phyloP scores from a whole-genome alignment of 2,113 vertebrate species.

The Poecile atricapillus region DNA sequence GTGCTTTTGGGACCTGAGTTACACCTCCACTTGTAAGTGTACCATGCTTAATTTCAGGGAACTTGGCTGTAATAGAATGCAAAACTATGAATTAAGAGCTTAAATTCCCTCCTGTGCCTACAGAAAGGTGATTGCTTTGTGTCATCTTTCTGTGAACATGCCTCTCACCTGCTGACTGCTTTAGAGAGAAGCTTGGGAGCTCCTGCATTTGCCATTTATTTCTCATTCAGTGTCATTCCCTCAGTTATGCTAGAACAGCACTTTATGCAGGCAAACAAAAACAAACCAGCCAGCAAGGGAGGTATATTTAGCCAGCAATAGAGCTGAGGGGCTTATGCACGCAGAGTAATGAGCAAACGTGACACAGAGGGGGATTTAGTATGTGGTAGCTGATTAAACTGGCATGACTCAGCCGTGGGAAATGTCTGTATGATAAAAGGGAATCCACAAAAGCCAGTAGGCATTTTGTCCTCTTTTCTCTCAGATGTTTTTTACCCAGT shows the following conservation, averaged over 20 bases:
- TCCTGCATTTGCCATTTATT: neutral
- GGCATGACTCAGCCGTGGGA: neutral
- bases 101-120: neutral
- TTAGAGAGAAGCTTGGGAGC: neutral
- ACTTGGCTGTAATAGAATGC: neutral
- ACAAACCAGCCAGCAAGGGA: neutral
- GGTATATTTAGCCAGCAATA: neutral
- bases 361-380: neutral
- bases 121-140: neutral
- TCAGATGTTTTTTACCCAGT: neutral
- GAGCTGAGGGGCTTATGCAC: neutral
- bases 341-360: neutral
- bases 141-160: fast-evolving
- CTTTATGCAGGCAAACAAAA: neutral
- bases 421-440: neutral
- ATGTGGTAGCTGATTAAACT: neutral
- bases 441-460: neutral
- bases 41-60: neutral
- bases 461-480: neutral
- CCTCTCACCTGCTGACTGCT: neutral
- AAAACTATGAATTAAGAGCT: neutral
- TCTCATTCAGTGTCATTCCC: neutral
- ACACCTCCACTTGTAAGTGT: neutral
- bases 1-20: neutral
- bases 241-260: neutral